Base-by-base conservation (phyloP, 2,113 vertebrate species). In the Microcebus griseorufus region DNA sequence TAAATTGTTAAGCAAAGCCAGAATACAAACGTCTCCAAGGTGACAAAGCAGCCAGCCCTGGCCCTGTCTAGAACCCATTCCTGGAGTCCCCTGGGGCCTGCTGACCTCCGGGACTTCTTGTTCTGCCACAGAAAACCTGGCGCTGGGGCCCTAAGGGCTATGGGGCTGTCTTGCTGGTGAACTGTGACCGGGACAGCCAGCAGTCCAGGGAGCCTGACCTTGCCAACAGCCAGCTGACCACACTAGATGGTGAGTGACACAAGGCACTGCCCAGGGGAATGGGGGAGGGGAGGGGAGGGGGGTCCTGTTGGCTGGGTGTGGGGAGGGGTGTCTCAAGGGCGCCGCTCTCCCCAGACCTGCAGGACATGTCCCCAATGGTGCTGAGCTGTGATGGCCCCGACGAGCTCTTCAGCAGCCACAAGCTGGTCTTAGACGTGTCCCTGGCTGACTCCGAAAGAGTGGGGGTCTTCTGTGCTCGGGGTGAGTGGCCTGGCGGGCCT, bases 301-400 rank as follows among this genome's bases (percentile, higher is more conserved):
- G 18, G 27, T 6, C 55, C 27, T 10, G 67, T 1, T 0, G 6
- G 27, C 0, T 18, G 39, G 17, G 9, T 6, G 2, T 37, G 5
- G 7, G 75, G 8, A 23, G 16, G 16, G 17, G 9, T 2, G 45
- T 27, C 93, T 95, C 58, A 90, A 51, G 16, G 27, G 48, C 6
- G 3, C n/a, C 29, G 0, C 22, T 53, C 64, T 64, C 32, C 0
- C 0, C 96, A 99, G 99, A 99, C 98, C 98, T 99, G 25, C 98
- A 99, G 97, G 99, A 99, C 98, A 99, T 99, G 99, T 99, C 99
- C 0, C 70, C 96, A 1, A 99, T 99, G 99, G 88, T 99, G 92
- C 98, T 99, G 97, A 98, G 98, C 55, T 99, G 99, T 6, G 98
- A 88, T 0, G 99, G 99, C 0, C 99, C 99, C 0, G 96, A 98